phyloP scores from a whole-genome alignment of 2,888 invertebrate genomes.

The Rutpela maculata region DNA sequence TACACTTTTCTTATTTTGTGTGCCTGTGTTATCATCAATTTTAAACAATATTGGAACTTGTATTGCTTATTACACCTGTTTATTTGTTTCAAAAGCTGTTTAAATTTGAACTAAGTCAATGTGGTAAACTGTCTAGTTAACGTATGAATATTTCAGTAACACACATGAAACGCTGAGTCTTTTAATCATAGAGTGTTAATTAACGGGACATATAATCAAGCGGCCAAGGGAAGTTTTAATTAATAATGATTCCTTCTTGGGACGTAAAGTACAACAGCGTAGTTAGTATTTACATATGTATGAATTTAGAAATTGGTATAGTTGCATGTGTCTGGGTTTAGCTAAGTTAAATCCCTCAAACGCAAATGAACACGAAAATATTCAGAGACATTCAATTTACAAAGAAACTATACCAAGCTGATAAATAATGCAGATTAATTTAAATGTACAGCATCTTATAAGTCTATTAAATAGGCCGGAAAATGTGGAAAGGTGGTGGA shows the following conservation, averaged over 20 bases:
- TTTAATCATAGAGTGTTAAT: background rate
- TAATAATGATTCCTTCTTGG: constrained; percentile 14
- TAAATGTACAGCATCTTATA: too few relatives aligned
- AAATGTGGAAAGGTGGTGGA: too few relatives aligned
- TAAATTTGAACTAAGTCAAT: background rate
- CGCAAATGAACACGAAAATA: background rate
- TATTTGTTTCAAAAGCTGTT: background rate
- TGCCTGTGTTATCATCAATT: too few relatives aligned
- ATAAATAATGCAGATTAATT: too few relatives aligned
- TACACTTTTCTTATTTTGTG: too few relatives aligned
- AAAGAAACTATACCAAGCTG: too few relatives aligned
- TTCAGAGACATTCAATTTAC: background rate
- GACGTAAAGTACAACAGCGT: constrained; percentile 6
- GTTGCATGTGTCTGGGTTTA: background rate
- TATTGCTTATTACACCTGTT: background rate
- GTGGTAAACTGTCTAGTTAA: background rate
- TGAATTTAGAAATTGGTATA: constrained; percentile 7
- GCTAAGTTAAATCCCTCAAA: background rate
- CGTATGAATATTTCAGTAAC: background rate
- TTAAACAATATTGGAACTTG: too few relatives aligned
- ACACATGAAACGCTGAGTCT: background rate
- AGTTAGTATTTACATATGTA: constrained; percentile 17
- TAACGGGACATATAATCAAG: constrained; percentile 11
- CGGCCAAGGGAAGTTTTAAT: background rate
- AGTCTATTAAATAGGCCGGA: too few relatives aligned